phyloP scores from a whole-genome alignment of 2,113 vertebrate species.

The Lamprologus sp. region DNA sequence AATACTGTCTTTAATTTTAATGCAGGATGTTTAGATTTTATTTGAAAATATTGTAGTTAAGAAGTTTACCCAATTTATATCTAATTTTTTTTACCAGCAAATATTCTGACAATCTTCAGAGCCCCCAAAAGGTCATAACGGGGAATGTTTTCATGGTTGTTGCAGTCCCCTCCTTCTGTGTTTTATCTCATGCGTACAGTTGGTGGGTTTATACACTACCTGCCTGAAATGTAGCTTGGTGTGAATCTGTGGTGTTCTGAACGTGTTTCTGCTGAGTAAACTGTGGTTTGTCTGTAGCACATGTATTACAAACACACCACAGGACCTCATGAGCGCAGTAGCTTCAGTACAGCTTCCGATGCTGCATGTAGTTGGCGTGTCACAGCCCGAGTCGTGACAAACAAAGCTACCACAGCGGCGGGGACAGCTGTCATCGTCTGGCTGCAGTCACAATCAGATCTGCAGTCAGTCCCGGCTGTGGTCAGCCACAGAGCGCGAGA shows the following conservation, averaged over 20 bases:
- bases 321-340: background rate
- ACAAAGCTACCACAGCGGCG: background rate
- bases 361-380: background rate
- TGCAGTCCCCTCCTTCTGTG: background rate
- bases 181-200: background rate
- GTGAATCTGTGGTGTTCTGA: background rate
- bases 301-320: background rate
- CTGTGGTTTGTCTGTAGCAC: background rate
- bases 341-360: background rate
- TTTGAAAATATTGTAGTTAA: background rate
- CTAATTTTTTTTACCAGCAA: accelerated
- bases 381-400: background rate
- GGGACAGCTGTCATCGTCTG: background rate
- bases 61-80: background rate
- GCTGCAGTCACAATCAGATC: background rate
- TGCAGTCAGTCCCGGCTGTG: background rate
- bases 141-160: background rate
- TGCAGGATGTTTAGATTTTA: background rate
- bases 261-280: background rate
- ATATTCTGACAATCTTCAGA: background rate
- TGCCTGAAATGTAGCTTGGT: background rate
- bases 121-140: accelerated
- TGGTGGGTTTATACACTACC: background rate
- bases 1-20: background rate
- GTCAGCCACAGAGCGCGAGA: background rate